Evolutionary conservation across 2,888 invertebrate genomes (phyloP), one percentile per base, ranked within the genome.

Genomic region (Craniophora ligustri): DNA sequence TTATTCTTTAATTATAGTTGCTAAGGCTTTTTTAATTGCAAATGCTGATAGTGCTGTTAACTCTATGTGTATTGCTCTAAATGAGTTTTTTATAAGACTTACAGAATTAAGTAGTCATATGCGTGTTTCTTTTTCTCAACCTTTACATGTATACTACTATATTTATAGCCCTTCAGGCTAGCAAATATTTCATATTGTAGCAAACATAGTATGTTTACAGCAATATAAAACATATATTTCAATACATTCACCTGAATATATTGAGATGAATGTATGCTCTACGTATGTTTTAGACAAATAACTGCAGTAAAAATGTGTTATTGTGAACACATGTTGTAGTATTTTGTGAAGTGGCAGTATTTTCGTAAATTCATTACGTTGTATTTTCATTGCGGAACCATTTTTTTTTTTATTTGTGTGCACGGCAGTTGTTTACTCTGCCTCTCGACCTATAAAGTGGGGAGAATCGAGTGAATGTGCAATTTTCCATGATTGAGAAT

Each of bases 401-500:
- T 79, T 83, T 82, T 82, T 50, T 63, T 64, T 49, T 65, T 60
- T 75, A 75, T 77, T 77, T 79, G 71, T 76, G 67, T 72, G 54
- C 70, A 49, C 58, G 60, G 42, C 70, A 69, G 75, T 76, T 83
- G 84, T 86, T 84, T 85, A 76, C 77, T 75, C 67, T 81, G 67
- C 64, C 73, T 64, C 72, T 76, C 78, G 75, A 75, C 77, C 76
- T 75, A 77, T 75, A 79, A 78, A 79, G 67, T 72, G 75, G 63
- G 61, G 72, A 71, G 76, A 78, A 82, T 79, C 76, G 75, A 78
- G 72, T 75, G 81, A 82, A 77, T 82, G 79, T 78, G 81, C 82
- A 85, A 87, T 87, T 86, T 84, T 75, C 79, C 79, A 77, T 85
- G 83, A 87, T 86, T 84, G 84, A 82, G 79, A 82, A 81, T 85